Conservation (phyloP, 2,113 vertebrate genomes). For the Myxocyprinus asiaticus region DNA sequence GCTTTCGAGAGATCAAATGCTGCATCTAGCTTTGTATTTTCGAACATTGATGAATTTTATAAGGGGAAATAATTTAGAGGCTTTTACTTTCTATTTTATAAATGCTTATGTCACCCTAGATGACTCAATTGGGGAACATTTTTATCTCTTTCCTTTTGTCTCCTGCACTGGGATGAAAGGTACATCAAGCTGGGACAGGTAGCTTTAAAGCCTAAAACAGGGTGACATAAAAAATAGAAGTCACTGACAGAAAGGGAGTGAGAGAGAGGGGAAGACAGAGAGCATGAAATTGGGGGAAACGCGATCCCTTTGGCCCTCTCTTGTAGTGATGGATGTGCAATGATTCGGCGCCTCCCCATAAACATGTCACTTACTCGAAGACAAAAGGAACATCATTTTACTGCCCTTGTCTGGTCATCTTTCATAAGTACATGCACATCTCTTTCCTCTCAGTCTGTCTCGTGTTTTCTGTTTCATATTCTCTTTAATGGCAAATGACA, state of each 20-base stretch:
- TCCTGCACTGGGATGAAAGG: constrained; percentile 7
- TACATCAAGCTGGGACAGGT: constrained; percentile 35
- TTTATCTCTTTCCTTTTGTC: neutral
- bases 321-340: constrained; percentile 64
- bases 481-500: constrained; percentile 41
- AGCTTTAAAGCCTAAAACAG: constrained; percentile 54
- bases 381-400: constrained; percentile 64
- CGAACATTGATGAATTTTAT: too few species aligned
- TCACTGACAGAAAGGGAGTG: constrained; percentile 49
- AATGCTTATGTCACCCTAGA: neutral
- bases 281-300: constrained; percentile 67
- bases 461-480: constrained; percentile 29
- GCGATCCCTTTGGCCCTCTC: constrained; percentile 44
- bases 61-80: too few species aligned
- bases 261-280: constrained; percentile 21
- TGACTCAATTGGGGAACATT: neutral
- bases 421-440: constrained; percentile 6
- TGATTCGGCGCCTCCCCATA: constrained; percentile 63
- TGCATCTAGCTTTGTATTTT: neutral
- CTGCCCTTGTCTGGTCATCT: constrained; percentile 58
- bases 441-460: constrained; percentile 38
- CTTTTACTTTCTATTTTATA: neutral
- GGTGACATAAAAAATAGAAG: constrained; percentile 63
- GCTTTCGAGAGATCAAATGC: constrained; percentile 61
- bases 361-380: constrained; percentile 71